Base-by-base conservation (phyloP, 2,113 vertebrate genomes). In the Calonectris borealis region DNA sequence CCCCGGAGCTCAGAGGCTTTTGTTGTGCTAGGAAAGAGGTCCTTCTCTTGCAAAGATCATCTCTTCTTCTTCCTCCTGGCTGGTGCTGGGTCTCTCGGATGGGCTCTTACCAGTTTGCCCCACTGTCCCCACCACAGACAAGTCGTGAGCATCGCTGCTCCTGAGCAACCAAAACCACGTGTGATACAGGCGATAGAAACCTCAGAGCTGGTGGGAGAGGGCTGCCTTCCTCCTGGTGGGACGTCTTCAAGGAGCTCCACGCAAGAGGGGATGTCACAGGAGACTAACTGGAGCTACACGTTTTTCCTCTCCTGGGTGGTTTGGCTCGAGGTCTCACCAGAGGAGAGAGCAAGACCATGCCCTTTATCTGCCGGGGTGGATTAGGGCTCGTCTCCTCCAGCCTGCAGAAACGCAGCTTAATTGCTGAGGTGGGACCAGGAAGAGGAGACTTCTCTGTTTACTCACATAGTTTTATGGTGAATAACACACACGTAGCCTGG, bases 381-480 rank as follows among this genome's bases (percentile, higher is more conserved):
- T 38, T 32, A 3, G 10, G 51, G 64, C 70, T 73, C 2, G 0
- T 46, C 76, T 66, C 64, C 64, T 68, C 46, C 93, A 29, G 44
- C 21, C 92, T 60, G 75, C 80, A 87, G 83, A 68, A 58, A 57
- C 0, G 6, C 55, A 54, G 76, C 80, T 69, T 58, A 25, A 75
- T 34, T 68, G 64, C 84, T 2, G 3, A 86, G 81, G 77, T 89
- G 89, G 70, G 89, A 89, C 21, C 34, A 27, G 89, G 84, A 93
- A 96, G 87, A 84, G 81, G 52, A 93, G 84, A 55, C 77, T 79
- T 69, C 72, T 84, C 52, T 96, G 84, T 82, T 96, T 93, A 78
- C 87, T 79, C 87, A 31, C 91, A 93, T 89, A 91, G 51, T 89
- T 97, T 83, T 32, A 58, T 49, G 84, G 85, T 94, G 93, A 95